Base-by-base conservation (phyloP, 1,140 invertebrate genomes). In the Acromyrmex heyeri region DNA sequence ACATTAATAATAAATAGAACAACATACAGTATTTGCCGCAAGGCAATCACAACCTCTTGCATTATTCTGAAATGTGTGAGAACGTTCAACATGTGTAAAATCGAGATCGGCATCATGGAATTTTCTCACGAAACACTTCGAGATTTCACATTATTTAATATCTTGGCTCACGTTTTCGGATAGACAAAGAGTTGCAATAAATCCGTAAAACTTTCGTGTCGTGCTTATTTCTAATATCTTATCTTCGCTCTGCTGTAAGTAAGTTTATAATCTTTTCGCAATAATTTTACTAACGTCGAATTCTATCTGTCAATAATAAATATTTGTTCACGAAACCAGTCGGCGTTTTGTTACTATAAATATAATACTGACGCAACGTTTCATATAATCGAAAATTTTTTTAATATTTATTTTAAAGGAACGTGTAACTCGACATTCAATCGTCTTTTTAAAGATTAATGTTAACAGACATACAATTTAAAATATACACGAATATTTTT, bases 1-100 rank as follows among this genome's bases (percentile, higher is more conserved):
- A 18, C 57, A 83, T 75, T 67, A 82, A 82, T 82, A 82, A 83
- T 55, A 73, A 21, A 83, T 83, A 8, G 44, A 75, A 30, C 48
- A 55, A 55, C 21, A 12, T 65, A 14, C 14, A 55, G 38, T 8
- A 10, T 44, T 62, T 73, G 18, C 24, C 53, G 38, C 24, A 7
- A 48, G 30, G 65, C 64, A 30, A 14, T 70, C 18, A 24, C 62
- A 16, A 50, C 18, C 18, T 73, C 24, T 34, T 50, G 55, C 27
- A 18, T 59, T 83, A 53, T 67, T 79, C n/a, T 27, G 38, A 82
- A 82, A 82, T 30, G 24, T 14, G 55, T 48, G 57, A 81, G 21
- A 48, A 30, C 38, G 21, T 14, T 50, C 48, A 18, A 24, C 34
- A 3, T 16, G 2, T 3, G 30, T n/a, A 14, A 70, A n/a, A 44